A percentile compares a stretch with the other conserved stretches of the same genome.
Evolutionary conservation across 23 tunicate genomes (phyloP).

Genomic region (Diplosoma virens): DNA sequence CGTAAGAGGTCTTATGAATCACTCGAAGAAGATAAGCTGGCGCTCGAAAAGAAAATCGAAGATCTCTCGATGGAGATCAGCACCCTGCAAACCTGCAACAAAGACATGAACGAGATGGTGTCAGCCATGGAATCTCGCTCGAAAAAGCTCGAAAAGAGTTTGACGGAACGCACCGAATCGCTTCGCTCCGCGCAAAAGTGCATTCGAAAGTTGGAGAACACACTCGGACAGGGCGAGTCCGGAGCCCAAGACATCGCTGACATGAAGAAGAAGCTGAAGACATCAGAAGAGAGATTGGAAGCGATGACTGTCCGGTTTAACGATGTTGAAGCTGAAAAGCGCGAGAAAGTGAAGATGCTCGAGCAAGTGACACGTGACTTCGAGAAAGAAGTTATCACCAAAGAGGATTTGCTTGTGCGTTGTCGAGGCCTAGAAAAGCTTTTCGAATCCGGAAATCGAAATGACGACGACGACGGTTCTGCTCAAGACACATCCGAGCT

Average conservation of each 20-base stretch:
- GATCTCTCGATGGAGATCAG: constrained; percentile 24
- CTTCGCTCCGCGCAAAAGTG: constrained; percentile 50
- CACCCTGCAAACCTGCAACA: constrained; percentile 68
- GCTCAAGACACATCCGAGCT: no score
- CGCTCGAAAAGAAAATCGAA: constrained; percentile 11
- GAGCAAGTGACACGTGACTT: constrained; percentile 55
- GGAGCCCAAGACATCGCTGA: not conserved
- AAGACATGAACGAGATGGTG: constrained; percentile 79
- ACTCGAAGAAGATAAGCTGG: constrained; percentile 17
- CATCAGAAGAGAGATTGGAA: constrained; percentile 31
- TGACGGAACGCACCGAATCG: constrained; percentile 49
- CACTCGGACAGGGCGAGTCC: constrained; percentile 36
- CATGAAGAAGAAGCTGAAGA: constrained; percentile 27
- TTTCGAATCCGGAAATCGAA: not conserved
- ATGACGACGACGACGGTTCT: not conserved
- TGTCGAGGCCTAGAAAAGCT: constrained; percentile 38
- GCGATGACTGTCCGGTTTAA: constrained; percentile 21
- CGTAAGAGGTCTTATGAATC: not conserved
- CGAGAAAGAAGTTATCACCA: constrained; percentile 50
- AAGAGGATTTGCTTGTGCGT: constrained; percentile 38
- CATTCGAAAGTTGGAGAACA: constrained; percentile 60
- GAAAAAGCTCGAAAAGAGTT: constrained; percentile 49
- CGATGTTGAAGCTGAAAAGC: constrained; percentile 53
- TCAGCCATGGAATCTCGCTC: constrained; percentile 54
- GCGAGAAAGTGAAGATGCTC: constrained; percentile 51